Evolutionary conservation across 2,888 invertebrate genomes (phyloP), one percentile per base, ranked within the genome.

Genomic region (Drosophila quinaria): DNA sequence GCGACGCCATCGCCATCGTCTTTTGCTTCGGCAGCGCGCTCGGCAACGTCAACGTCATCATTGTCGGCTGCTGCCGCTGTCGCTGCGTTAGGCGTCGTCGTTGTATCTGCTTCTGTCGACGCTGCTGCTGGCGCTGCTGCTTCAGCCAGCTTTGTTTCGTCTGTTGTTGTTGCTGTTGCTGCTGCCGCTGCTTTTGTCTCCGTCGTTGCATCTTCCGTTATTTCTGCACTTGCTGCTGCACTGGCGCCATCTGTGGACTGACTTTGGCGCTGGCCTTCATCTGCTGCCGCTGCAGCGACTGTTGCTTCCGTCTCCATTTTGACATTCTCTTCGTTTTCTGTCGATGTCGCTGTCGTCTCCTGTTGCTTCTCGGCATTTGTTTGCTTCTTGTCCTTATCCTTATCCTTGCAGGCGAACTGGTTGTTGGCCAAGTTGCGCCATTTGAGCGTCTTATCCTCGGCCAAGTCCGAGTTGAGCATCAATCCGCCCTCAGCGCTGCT

Each of bases 341-440:
- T 46, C 52, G 37, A 13, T 61, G 64, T 10, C 29, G 49, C 29
- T 41, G 60, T 13, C 29, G 58, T 19, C 55, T 76, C 71, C 70
- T 74, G 74, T 68, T 74, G 68, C 74, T 74, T 67, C 54, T 70
- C 67, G 4, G 41, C 35, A 33, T 37, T 37, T 17, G 47, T 13
- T 31, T 22, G 37, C 37, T 63, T 63, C 15, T 63, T 63, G 4
- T 91, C 90, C 62, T 88, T 88, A 81, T 92, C 91, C 77, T 91
- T 92, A 81, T 92, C 91, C 77, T 91, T 92, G 74, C 90, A 90
- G 17, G 93, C 93, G 69, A 92, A 92, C 70, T 91, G 91, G 89
- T 93, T 93, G 72, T 92, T 92, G 59, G 91, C 90, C 75, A 93
- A 85, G 64, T 91, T 90, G 66, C 93, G 91, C 93, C 93, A 93